These are phyloP conservation scores for Aricia agestis DNA, from an alignment of 1,140 invertebrate genomes.

Conservation along the genomic window DNA sequence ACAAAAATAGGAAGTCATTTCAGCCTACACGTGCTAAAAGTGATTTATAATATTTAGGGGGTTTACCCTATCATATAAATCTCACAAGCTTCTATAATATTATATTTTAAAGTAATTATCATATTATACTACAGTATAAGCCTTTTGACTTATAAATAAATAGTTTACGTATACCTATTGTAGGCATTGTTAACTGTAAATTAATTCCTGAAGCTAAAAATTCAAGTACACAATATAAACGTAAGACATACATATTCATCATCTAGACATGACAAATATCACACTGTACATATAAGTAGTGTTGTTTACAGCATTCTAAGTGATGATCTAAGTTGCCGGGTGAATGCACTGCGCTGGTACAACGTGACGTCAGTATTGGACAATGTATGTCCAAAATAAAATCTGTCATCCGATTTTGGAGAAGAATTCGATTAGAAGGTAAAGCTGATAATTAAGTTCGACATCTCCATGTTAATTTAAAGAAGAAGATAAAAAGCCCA, in stretches of 20 bases:
- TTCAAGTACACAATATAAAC: background rate
- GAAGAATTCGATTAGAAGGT: background rate
- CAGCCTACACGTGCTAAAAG: background rate
- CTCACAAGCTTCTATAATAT: no score
- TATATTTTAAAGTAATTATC: no score
- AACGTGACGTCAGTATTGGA: constrained; percentile 31
- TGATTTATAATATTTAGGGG: background rate
- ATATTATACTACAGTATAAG: background rate
- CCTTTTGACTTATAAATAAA: background rate
- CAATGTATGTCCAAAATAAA: background rate
- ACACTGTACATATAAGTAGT: background rate
- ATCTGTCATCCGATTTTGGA: background rate
- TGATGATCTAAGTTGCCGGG: constrained; percentile 39
- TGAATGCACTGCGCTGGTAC: constrained; percentile 36
- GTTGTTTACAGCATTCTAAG: constrained; percentile 12
- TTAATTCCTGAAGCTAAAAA: background rate
- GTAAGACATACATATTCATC: background rate
- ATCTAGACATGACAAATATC: constrained; percentile 1
- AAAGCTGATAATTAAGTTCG: background rate
- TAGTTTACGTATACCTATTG: background rate
- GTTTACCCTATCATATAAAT: no score
- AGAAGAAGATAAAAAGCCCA: no score
- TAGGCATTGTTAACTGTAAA: background rate
- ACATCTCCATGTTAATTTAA: no score
- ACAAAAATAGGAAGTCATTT: background rate